Evolutionary conservation across 2,888 invertebrate species (phyloP).

Genomic region (Tryphoninae sp.): DNA sequence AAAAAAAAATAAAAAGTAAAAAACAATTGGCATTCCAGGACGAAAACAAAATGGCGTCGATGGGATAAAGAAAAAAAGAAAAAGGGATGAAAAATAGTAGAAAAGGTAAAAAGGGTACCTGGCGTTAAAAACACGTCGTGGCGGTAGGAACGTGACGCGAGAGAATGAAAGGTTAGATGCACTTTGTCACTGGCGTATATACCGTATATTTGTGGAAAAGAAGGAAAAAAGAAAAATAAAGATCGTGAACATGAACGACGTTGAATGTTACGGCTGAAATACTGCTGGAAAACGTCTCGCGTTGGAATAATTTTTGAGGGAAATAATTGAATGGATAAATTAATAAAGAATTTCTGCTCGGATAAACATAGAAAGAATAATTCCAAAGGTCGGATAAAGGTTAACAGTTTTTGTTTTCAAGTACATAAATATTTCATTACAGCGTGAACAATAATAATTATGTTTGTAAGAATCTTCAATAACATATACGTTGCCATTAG

Average conservation of each 20-base stretch:
- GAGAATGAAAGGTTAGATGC: constrained; percentile 19
- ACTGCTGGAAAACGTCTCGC: neutral
- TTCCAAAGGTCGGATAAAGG: too few relatives aligned
- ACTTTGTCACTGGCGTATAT: neutral
- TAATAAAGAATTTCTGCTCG: neutral
- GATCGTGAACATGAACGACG: neutral
- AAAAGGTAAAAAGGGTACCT: neutral
- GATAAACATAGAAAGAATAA: too few relatives aligned
- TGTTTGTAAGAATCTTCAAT: too few relatives aligned
- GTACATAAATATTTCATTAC: too few relatives aligned
- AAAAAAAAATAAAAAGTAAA: neutral
- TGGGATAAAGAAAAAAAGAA: neutral
- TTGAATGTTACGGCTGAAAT: neutral
- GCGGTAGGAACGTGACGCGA: constrained; percentile 22
- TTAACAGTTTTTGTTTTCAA: too few relatives aligned
- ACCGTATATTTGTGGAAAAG: neutral
- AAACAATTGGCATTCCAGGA: neutral
- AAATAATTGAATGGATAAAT: neutral
- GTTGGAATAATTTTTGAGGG: neutral
- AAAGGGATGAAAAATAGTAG: constrained; percentile 10
- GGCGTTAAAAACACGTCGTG: constrained; percentile 16
- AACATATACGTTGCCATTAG: neutral
- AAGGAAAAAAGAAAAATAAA: neutral
- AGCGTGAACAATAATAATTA: too few relatives aligned
- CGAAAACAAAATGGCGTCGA: neutral